These are phyloP conservation scores for Synergus gifuensis DNA, from an alignment of 2,888 invertebrate genomes.

Conservation along the genomic window DNA sequence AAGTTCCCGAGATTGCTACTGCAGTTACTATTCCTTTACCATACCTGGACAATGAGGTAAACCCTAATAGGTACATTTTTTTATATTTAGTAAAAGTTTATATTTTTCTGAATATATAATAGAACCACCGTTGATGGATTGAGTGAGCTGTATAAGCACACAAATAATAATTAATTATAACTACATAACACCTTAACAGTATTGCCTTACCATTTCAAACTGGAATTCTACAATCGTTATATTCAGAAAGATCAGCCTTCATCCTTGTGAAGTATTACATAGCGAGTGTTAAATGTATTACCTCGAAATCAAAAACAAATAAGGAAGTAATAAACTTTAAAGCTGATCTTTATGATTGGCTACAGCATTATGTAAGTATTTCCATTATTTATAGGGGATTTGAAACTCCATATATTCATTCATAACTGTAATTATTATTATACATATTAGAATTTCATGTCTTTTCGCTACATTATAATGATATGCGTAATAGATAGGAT, in stretches of 20 bases:
- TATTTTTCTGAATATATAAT: not conserved
- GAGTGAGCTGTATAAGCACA: not conserved
- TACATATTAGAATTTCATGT: no score
- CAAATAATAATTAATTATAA: conserved; percentile 13
- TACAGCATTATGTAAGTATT: conserved; percentile 77
- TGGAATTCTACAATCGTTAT: conserved; percentile 78
- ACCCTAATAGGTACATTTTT: conserved; percentile 74
- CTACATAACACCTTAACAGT: conserved; percentile 60
- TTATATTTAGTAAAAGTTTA: not conserved
- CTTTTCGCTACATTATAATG: no score
- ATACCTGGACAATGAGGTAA: conserved; percentile 80
- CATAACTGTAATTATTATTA: no score
- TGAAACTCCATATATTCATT: no score
- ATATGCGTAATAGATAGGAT: no score
- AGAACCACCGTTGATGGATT: no score
- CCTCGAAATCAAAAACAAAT: conserved; percentile 72
- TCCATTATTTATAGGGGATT: no score
- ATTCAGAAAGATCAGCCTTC: conserved; percentile 76
- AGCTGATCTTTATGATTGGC: conserved; percentile 80
- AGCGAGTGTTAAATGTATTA: conserved; percentile 79
- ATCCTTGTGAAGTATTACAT: conserved; percentile 80
- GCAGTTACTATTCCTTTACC: conserved; percentile 79
- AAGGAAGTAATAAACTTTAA: conserved; percentile 78
- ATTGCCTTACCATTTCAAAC: conserved; percentile 82
- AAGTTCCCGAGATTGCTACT: not conserved